Percentiles rank a stretch among this genome's conserved stretches.
phyloP scores from a whole-genome alignment of 2,113 vertebrate species.

The Podarcis cretensis region DNA sequence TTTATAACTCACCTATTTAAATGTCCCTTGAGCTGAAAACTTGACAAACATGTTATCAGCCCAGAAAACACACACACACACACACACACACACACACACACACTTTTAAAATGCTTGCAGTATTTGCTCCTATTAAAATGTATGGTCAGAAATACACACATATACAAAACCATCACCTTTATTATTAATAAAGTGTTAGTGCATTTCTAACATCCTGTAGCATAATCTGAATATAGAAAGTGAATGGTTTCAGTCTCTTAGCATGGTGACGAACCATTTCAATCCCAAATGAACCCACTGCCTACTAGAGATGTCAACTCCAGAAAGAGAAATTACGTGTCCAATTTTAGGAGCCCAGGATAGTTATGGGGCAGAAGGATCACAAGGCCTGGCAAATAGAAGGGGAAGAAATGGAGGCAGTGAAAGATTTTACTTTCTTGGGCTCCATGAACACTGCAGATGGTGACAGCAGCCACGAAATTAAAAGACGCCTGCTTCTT shows the following conservation, averaged over 20 bases:
- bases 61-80: background rate
- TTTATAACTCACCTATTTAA: conserved; percentile 44
- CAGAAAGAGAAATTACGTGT: background rate
- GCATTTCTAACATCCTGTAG: background rate
- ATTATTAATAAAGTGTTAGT: background rate
- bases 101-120: background rate
- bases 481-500: no score
- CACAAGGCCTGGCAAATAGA: no score
- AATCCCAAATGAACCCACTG: background rate
- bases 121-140: background rate
- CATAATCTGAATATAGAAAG: background rate
- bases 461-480: no score
- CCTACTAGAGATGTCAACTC: background rate
- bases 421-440: no score
- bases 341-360: background rate
- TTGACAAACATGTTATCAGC: conserved; percentile 30
- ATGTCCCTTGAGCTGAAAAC: conserved; percentile 41
- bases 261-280: background rate
- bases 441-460: no score
- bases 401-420: no score
- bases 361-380: background rate
- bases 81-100: background rate
- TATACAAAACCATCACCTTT: background rate
- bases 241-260: background rate
- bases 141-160: background rate